Evolutionary conservation across 2,888 invertebrate genomes (phyloP), one percentile per base, ranked within the genome.

Genomic region (Cerastis leucographa): DNA sequence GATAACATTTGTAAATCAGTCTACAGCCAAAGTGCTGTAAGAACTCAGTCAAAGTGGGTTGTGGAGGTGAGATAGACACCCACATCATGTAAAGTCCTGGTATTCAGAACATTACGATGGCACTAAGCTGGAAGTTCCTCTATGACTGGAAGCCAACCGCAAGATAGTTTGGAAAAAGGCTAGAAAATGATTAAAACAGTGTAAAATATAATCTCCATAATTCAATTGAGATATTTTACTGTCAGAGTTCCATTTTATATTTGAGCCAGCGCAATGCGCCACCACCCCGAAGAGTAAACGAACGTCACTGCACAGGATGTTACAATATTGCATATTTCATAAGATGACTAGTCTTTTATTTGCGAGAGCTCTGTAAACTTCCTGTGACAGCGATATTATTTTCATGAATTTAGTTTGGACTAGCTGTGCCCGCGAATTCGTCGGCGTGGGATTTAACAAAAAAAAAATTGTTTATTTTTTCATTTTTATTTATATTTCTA

Each of bases 221-320:
- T 19, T 22, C 8, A 17, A 59, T 29, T 29, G 22, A 29, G 29
- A 29, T 29, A 8, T 29, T 17, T 1, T 17, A 17, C 14, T 64
- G 14, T 14, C n/a, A 12, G n/a, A 64, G n/a, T 35, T 5, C 29
- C 61, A 44, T 35, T 35, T 67, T 35, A 19, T 25, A 35, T 42
- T 2, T 17, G 17, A 22, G 40, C 22, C 22, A 72, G n/a, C 2
- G 46, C 35, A 69, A 65, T 82, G 51, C n/a, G 7, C 8, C 56
- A 25, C 25, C 17, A 14, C 22, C 62, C 25, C 61, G 6, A 40
- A 76, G 8, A 54, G 9, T 25, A 65, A 44, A 69, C 51, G 6
- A 25, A 62, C 54, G 67, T 75, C 75, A 68, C 54, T 5, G 22
- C 9, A 46, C 59, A 54, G 77, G 69, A 83, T 83, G 44, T 70